Base-by-base conservation (phyloP, 1,140 invertebrate species). In the Meloidogyne floridensis region DNA sequence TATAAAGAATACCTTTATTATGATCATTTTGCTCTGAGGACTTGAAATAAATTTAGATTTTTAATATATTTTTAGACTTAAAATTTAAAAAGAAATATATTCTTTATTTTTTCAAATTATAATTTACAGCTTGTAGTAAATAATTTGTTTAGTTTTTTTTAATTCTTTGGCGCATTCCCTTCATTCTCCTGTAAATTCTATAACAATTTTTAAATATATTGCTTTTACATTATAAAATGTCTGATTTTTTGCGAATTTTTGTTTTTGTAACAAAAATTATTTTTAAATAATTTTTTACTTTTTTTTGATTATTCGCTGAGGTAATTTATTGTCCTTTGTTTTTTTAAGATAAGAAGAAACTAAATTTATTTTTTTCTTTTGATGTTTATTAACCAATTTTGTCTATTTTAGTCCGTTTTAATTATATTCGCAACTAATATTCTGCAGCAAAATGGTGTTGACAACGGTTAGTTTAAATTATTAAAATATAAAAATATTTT, bases 381-480 rank as follows among this genome's bases (percentile, higher is more conserved):
- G 1, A n/a, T 18, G 18, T 7, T n/a, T 15, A 74, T 20, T 42
- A 71, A 71, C 70, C 0, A 32, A 74, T 74, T 74, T 74, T 74
- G 18, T 6, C 43, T 74, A n/a, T 18, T 54, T 74, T 74, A 51
- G 53, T 18, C 7, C 11, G 0, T 18, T 54, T n/a, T 54, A 74
- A 74, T 54, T 18, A 51, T 74, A 18, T 51, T 74, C 15, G 20
- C n/a, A 51, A 15, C 5, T 4, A 15, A 4, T 5, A 54, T 74
- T 20, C 18, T 74, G 0, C 4, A 47, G 0, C 0, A 43, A 82
- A 72, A 83, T 83, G 82, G 82, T 83, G 53, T 47, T 83, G 7
- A 83, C 82, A 2, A 83, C 82, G 53, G 80, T 80, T 5, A 79
- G 77, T 43, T 47, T 11, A 20, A 9, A 11, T 43, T 56, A 3